Conservation (phyloP, 1,140 invertebrate genomes). For the Bombus superbus region DNA sequence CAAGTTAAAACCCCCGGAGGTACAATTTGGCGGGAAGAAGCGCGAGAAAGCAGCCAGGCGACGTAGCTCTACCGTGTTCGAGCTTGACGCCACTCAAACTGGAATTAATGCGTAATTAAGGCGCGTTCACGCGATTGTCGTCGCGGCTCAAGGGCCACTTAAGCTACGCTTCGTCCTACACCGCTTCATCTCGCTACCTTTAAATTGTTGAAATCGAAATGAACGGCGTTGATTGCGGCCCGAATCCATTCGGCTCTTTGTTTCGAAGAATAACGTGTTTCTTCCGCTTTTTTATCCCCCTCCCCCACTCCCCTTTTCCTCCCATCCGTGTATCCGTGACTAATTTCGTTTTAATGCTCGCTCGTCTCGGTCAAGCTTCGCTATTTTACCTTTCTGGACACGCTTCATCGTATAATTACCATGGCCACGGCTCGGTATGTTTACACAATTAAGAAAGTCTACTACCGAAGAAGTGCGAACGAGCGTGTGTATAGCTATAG, state of each 20-base stretch:
- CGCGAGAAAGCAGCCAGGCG: conserved; percentile 49
- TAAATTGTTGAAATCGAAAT: conserved; percentile 58
- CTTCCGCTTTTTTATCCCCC: neutral
- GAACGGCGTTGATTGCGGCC: conserved; percentile 41
- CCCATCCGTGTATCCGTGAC: neutral
- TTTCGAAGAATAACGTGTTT: neutral
- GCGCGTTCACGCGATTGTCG: conserved; percentile 66
- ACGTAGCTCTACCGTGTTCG: conserved; percentile 49
- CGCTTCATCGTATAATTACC: conserved; percentile 46
- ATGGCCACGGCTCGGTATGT: conserved; percentile 32
- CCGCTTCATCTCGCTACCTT: conserved; percentile 19
- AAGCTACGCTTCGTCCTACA: conserved; percentile 30
- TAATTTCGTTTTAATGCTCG: conserved; percentile 24
- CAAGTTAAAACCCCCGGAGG: conserved; percentile 68
- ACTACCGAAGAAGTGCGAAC: conserved; percentile 30
- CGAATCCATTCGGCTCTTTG: conserved; percentile 7
- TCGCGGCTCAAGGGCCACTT: conserved; percentile 61
- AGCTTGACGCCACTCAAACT: conserved; percentile 67
- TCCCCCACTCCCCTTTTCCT: neutral
- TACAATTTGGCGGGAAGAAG: conserved; percentile 70
- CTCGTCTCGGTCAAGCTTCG: neutral
- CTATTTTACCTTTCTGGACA: conserved; percentile 14
- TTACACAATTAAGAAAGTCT: conserved; percentile 43
- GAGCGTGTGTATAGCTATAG: conserved; percentile 10
- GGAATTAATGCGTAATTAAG: conserved; percentile 76